These are phyloP conservation scores for Echinarachnius parma DNA, from an alignment of 53 echinoderm and acorn worm species.

Conservation along the genomic window DNA sequence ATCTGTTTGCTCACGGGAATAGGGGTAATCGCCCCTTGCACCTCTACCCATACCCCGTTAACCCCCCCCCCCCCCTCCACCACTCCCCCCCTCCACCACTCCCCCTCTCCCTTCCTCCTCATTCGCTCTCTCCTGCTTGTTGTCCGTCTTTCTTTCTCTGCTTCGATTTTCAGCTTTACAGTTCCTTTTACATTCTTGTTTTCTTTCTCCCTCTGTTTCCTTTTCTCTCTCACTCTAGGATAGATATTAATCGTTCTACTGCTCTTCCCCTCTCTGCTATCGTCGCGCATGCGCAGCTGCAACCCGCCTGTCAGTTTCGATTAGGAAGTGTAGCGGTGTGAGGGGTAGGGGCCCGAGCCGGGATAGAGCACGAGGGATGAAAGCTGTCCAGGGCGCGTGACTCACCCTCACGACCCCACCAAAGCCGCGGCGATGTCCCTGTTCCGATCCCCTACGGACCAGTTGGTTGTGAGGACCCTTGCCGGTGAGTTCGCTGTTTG, in stretches of 20 bases:
- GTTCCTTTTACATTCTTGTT: background rate
- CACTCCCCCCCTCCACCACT: background rate
- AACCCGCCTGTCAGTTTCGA: background rate
- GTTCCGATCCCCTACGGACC: constrained; percentile 4
- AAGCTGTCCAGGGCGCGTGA: background rate
- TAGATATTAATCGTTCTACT: background rate
- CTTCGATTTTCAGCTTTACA: background rate
- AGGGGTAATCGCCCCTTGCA: background rate
- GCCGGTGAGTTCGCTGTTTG: background rate
- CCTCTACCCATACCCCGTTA: background rate
- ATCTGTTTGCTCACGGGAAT: background rate
- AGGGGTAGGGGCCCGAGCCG: too few relatives aligned
- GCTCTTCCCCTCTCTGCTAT: background rate
- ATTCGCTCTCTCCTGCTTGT: background rate
- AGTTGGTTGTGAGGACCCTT: background rate
- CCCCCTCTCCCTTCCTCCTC: background rate
- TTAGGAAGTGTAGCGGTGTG: background rate
- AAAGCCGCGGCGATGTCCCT: background rate
- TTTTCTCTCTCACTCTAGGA: background rate
- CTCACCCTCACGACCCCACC: constrained; percentile 35
- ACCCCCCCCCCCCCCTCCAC: background rate
- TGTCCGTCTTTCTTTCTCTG: background rate
- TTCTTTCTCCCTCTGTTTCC: background rate
- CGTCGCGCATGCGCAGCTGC: background rate
- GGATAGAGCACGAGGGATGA: too few relatives aligned